Conservation (phyloP, 2,113 vertebrate genomes). For the Anas platyrhynchos region DNA sequence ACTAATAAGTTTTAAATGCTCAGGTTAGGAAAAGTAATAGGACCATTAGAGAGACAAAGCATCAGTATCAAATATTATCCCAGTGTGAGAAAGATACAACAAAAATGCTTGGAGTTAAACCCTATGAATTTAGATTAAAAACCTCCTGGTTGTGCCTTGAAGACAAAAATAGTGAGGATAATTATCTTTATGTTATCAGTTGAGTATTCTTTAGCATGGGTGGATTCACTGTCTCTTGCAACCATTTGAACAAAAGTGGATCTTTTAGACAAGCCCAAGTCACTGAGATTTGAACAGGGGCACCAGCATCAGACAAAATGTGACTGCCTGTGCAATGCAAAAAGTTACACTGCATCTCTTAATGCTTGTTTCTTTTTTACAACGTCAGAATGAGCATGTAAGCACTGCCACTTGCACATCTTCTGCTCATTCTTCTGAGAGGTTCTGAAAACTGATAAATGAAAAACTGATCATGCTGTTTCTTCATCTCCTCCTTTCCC, state of each 20-base stretch:
- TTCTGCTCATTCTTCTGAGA: neutral
- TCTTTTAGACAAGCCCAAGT: neutral
- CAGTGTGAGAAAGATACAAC: neutral
- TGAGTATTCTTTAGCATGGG: neutral
- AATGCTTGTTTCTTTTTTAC: neutral
- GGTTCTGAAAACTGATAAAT: neutral
- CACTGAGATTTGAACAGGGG: neutral
- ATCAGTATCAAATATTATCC: neutral
- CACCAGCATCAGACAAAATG: neutral
- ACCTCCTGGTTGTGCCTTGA: neutral
- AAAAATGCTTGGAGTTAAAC: neutral
- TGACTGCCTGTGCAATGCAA: neutral
- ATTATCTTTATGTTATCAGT: neutral
- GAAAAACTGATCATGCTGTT: neutral
- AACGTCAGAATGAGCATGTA: neutral
- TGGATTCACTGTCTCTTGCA: neutral
- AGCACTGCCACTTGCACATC: neutral
- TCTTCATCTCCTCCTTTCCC: neutral
- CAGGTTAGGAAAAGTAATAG: neutral
- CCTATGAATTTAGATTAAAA: neutral
- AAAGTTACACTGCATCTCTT: neutral
- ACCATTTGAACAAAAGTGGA: neutral
- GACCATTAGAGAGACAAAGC: neutral
- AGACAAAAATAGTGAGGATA: neutral
- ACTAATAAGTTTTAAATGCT: neutral